phyloP scores from a whole-genome alignment of 2,888 invertebrate genomes.

The Cryptus armator region DNA sequence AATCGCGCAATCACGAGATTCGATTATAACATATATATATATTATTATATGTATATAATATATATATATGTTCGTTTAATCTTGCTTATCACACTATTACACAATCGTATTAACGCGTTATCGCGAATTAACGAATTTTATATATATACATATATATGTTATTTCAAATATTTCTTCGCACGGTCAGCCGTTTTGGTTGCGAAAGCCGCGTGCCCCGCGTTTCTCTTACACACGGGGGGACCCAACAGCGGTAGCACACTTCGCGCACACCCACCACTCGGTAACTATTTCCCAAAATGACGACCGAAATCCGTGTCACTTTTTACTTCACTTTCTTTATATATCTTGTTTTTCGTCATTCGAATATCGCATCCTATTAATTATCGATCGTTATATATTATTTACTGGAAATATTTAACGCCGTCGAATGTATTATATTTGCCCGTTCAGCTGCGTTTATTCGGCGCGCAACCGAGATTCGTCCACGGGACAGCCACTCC shows the following conservation, averaged over 20 bases:
- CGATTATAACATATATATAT: constrained; percentile 16
- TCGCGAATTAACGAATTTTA: background rate
- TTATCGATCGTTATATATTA: constrained; percentile 19
- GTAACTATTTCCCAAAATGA: constrained; percentile 39
- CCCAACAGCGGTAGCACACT: constrained; percentile 28
- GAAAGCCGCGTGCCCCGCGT: constrained; percentile 58
- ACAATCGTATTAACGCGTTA: constrained; percentile 20
- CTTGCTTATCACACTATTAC: constrained; percentile 19
- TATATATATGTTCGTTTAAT: background rate
- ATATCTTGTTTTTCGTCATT: background rate
- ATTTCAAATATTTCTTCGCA: background rate
- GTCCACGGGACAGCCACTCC: constrained; percentile 86
- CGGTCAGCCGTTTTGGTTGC: constrained; percentile 49
- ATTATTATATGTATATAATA: background rate
- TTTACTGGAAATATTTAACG: background rate
- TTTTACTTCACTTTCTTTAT: background rate
- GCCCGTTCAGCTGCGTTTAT: constrained; percentile 54
- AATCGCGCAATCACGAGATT: constrained; percentile 31
- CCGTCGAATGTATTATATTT: background rate
- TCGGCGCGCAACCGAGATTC: constrained; percentile 68
- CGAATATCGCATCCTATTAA: background rate
- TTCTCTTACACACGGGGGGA: constrained; percentile 35
- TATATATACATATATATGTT: background rate
- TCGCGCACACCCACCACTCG: constrained; percentile 42
- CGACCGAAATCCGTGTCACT: constrained; percentile 15